Conservation (phyloP, 1,140 invertebrate species). For the Argopecten irradians region DNA sequence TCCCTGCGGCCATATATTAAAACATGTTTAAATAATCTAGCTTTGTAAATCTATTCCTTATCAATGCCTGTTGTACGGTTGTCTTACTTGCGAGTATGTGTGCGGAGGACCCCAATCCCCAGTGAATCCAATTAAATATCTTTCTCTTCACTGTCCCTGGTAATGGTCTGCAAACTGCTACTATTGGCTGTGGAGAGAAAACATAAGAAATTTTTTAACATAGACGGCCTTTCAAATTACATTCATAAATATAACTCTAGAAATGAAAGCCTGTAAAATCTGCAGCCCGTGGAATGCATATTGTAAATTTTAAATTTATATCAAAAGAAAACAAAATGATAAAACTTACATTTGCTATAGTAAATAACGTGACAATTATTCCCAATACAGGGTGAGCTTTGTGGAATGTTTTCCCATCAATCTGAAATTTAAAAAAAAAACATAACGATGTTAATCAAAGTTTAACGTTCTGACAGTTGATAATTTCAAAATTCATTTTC, state of each 20-base stretch:
- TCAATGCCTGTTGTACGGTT: neutral
- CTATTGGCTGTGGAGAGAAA: conserved; percentile 86
- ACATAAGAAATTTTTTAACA: conserved; percentile 19
- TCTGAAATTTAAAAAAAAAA: conserved; percentile 41
- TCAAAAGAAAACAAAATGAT: neutral
- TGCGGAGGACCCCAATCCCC: conserved; percentile 91
- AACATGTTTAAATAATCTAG: too few relatives aligned
- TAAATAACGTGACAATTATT: conserved; percentile 60
- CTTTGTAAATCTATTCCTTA: too few relatives aligned
- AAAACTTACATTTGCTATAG: conserved; percentile 69
- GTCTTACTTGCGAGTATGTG: conserved; percentile 89
- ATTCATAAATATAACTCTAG: too few relatives aligned
- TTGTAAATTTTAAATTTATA: neutral
- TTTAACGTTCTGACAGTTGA: neutral
- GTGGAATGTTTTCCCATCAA: conserved; percentile 56
- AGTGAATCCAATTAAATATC: conserved; percentile 96
- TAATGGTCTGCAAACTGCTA: conserved; percentile 90
- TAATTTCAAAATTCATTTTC: neutral
- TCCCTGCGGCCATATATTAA: too few relatives aligned
- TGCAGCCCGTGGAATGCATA: too few relatives aligned
- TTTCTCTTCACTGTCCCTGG: conserved; percentile 87
- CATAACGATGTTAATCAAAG: neutral
- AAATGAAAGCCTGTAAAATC: too few relatives aligned
- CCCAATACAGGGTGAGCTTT: conserved; percentile 69
- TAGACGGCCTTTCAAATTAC: too few relatives aligned